Evolutionary conservation across 2,113 vertebrate species (phyloP).

Genomic region (Gavia stellata): DNA sequence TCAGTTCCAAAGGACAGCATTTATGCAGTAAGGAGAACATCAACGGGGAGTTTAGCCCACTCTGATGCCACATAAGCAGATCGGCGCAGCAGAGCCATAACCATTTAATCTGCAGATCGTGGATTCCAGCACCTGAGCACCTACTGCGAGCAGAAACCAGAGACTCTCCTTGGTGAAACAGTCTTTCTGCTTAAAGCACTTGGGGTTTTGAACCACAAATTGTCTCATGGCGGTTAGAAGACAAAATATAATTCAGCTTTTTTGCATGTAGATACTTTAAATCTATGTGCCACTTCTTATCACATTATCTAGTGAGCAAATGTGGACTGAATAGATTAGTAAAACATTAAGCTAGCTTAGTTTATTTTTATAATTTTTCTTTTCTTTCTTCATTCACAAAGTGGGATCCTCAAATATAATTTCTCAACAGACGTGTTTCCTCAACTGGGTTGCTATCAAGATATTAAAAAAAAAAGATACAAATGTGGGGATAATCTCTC

Average conservation of each 20-base stretch:
- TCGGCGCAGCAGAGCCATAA: rapidly evolving
- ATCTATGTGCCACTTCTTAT: neutral
- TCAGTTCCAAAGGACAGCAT: neutral
- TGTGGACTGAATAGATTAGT: neutral
- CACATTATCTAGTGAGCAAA: neutral
- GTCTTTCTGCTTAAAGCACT: neutral
- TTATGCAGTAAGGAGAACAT: neutral
- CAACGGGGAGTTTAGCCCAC: rapidly evolving
- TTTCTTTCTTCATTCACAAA: neutral
- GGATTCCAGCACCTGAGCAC: neutral
- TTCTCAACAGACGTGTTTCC: neutral
- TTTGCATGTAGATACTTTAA: neutral
- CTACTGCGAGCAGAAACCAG: neutral
- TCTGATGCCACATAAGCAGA: neutral
- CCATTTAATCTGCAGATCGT: neutral
- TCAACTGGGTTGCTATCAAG: neutral
- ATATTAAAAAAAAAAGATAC: neutral
- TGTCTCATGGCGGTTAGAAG: neutral
- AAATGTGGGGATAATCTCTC: neutral
- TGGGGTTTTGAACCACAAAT: neutral
- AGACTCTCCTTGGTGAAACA: neutral
- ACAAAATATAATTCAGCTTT: neutral
- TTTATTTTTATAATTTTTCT: neutral
- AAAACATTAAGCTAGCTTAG: neutral
- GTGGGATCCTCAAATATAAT: neutral